Evolutionary conservation across 1,140 invertebrate species (phyloP).

Genomic region (Drosophila navojoa): DNA sequence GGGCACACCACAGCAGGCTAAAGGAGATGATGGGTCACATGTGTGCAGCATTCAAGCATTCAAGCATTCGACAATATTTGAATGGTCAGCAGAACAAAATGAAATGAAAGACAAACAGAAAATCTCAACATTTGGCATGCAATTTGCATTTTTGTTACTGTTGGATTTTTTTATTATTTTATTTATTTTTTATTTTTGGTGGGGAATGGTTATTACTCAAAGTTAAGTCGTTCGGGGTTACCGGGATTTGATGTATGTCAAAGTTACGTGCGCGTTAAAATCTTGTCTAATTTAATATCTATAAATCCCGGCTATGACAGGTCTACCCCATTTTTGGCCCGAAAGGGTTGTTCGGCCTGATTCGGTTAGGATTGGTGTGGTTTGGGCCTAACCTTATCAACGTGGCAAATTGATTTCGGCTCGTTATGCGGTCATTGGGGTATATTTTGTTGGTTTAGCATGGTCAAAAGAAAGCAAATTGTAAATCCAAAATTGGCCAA

Average conservation of each 20-base stretch:
- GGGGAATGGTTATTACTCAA: slow-evolving; percentile 31
- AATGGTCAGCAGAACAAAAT: slow-evolving; percentile 63
- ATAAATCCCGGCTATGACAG: slow-evolving; percentile 73
- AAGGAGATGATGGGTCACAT: slow-evolving; percentile 53
- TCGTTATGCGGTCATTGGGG: slow-evolving; percentile 81
- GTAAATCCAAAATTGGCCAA: slow-evolving; percentile 77
- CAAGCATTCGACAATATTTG: slow-evolving; percentile 38
- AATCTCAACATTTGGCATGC: slow-evolving; percentile 73
- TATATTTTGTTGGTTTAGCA: slow-evolving; percentile 62
- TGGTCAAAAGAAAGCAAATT: slow-evolving; percentile 71
- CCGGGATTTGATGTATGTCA: slow-evolving; percentile 73
- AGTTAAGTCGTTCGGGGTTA: slow-evolving; percentile 59
- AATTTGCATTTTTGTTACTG: slow-evolving; percentile 67
- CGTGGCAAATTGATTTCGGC: slow-evolving; percentile 79
- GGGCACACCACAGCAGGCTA: slow-evolving; percentile 47
- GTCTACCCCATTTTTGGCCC: slow-evolving; percentile 24
- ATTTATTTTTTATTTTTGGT: background rate
- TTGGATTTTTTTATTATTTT: slow-evolving; percentile 13
- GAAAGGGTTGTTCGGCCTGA: slow-evolving; percentile 54
- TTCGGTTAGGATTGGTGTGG: background rate
- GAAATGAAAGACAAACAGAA: slow-evolving; percentile 8
- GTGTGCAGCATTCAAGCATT: slow-evolving; percentile 27
- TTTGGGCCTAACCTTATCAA: slow-evolving; percentile 63
- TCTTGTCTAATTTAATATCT: slow-evolving; percentile 79
- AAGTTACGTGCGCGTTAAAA: slow-evolving; percentile 79